Evolutionary conservation across 2,888 invertebrate genomes (phyloP).

Genomic region (Drosophila mimica): DNA sequence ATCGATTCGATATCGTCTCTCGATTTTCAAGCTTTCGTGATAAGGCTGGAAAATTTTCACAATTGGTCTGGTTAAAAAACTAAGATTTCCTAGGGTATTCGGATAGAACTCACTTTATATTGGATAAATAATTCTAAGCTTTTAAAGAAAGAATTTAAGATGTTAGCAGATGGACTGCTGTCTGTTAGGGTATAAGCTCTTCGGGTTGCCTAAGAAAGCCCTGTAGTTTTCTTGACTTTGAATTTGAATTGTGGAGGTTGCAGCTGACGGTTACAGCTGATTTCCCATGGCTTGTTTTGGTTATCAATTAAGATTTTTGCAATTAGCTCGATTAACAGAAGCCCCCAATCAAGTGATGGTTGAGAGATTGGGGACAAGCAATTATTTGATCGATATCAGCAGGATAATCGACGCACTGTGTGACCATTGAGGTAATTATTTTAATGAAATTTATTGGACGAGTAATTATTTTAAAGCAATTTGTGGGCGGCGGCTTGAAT

Average conservation of each 20-base stretch:
- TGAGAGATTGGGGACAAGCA: conserved; percentile 15
- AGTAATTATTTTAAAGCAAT: conserved; percentile 45
- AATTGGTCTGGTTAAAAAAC: too few relatives aligned
- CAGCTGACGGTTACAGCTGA: conserved; percentile 37
- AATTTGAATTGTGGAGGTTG: conserved; percentile 43
- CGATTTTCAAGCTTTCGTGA: not conserved
- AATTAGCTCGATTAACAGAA: conserved; percentile 81
- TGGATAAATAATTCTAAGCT: not conserved
- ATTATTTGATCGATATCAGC: conserved; percentile 62
- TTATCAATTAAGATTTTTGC: conserved; percentile 74
- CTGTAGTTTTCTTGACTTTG: conserved; percentile 50
- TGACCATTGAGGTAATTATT: conserved; percentile 44
- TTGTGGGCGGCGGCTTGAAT: conserved; percentile 4
- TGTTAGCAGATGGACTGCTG: not conserved
- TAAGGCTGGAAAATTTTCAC: too few relatives aligned
- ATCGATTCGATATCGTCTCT: not conserved
- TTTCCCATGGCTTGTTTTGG: conserved; percentile 16
- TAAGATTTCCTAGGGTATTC: too few relatives aligned
- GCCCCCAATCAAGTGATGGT: conserved; percentile 16
- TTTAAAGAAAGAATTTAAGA: not conserved
- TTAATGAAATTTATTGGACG: conserved; percentile 44
- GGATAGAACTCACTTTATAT: not conserved
- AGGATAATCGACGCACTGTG: conserved; percentile 44
- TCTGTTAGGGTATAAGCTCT: not conserved
- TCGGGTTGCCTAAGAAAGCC: too few relatives aligned